Evolutionary conservation across 2,888 invertebrate species (phyloP), one percentile per base, ranked within the genome.

Genomic region (Metacarcinus magister): DNA sequence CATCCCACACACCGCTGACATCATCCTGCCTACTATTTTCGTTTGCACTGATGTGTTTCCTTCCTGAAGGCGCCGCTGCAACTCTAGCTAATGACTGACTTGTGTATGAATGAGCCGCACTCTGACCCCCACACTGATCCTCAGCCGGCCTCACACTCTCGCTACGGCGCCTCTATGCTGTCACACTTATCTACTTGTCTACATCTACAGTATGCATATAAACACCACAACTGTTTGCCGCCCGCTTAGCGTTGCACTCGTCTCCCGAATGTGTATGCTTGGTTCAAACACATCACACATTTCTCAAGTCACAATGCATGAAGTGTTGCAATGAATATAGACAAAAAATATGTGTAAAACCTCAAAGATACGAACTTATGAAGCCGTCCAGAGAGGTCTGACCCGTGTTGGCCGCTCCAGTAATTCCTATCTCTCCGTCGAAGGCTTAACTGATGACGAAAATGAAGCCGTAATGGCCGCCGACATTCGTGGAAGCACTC

Each of bases 401-500:
- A 87, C 39, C 87, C 87, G 87, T 87, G 87, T 87, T 39, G 87
- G 87, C 67, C 39, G 87, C 39, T 39, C 87, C 87, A 87, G 87
- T 87, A 87, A 39, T 87, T 87, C 87, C 87, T 87, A 87, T 87
- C 87, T 87, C 39, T 87, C 87, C 87, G 87, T 87, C 87, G 87
- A 87, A 87, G 87, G 39, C 87, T 87, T 87, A 87, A 87, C 87
- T 87, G 87, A 87, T 87, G 87, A 32, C 87, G 87, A 87, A 39
- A 87, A 87, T 87, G 87, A 87, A 87, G 87, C 87, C 39, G 87
- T 87, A 87, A 87, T 87, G 87, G 87, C 87, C 87, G 87, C 87
- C 87, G 87, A 87, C 87, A 87, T 10, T 87, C 39, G 87, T 39
- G 87, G 87, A 87, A 5, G 87, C 87, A 87, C 87, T 87, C 87